Percentiles rank a stretch among this genome's conserved stretches.
These are phyloP conservation scores for Geopemphigus sp. DNA, from an alignment of 1,140 invertebrate species.

Conservation along the genomic window DNA sequence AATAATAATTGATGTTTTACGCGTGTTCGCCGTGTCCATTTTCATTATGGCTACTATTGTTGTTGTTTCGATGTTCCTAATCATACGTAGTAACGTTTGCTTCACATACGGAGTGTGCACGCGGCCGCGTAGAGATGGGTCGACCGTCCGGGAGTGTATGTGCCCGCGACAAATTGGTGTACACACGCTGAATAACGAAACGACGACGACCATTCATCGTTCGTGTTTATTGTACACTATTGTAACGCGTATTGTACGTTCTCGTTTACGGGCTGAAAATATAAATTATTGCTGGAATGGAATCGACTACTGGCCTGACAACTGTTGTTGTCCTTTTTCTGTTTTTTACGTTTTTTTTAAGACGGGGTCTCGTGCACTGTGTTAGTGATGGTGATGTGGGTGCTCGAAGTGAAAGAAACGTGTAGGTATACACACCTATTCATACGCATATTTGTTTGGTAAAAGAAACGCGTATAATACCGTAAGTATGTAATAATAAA, in stretches of 20 bases:
- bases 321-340: not conserved
- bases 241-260: not conserved
- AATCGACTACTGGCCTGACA: slow-evolving; percentile 23
- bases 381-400: too few relatives aligned
- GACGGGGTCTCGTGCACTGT: too few relatives aligned
- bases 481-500: not conserved
- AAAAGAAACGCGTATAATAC: slow-evolving; percentile 34
- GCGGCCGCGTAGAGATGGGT: not conserved
- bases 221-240: not conserved
- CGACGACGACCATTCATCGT: slow-evolving; percentile 3
- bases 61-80: not conserved
- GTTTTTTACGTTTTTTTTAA: too few relatives aligned
- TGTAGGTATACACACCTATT: not conserved
- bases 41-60: not conserved
- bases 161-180: slow-evolving; percentile 10
- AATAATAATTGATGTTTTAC: not conserved
- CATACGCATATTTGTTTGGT: not conserved
- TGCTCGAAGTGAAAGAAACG: not conserved
- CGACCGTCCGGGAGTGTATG: not conserved
- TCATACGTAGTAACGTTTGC: not conserved
- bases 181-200: not conserved
- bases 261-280: not conserved
- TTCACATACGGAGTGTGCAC: slow-evolving; percentile 3
- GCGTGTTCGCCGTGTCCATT: not conserved
- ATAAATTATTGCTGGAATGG: slow-evolving; percentile 4